phyloP scores from a whole-genome alignment of 1,140 invertebrate species.

The Macrocentrus cingulum region DNA sequence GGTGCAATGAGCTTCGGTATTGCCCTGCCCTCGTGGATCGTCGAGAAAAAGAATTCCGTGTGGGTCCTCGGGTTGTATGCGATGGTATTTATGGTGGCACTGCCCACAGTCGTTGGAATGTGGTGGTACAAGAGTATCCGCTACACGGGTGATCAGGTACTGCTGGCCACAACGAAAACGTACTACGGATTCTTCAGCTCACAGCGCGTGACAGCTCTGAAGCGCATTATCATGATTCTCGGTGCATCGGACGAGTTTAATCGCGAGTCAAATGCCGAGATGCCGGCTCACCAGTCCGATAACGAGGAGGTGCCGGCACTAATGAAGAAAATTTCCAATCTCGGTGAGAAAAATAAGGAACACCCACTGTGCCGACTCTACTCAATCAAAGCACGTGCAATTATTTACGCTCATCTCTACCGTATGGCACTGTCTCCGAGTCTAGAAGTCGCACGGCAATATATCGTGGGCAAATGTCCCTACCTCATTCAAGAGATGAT shows the following conservation, averaged over 20 bases:
- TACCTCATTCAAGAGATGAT: conserved; percentile 98
- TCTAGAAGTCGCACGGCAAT: conserved; percentile 82
- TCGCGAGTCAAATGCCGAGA: conserved; percentile 89
- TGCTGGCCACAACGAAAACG: conserved; percentile 92
- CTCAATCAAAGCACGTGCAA: conserved; percentile 92
- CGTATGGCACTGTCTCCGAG: conserved; percentile 81
- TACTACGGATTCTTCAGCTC: conserved; percentile 96
- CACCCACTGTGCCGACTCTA: conserved; percentile 90
- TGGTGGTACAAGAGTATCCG: conserved; percentile 99
- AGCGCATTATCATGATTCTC: conserved; percentile 94
- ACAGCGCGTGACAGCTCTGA: conserved; percentile 92
- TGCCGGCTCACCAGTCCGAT: conserved; percentile 90
- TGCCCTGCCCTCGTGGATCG: conserved; percentile 98
- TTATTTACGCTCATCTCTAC: conserved; percentile 92
- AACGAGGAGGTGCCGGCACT: conserved; percentile 93
- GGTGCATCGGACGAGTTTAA: conserved; percentile 96
- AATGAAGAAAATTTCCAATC: conserved; percentile 85
- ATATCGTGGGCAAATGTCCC: conserved; percentile 90
- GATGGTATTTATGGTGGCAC: conserved; percentile 95
- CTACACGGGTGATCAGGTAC: conserved; percentile 78
- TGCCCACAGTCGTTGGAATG: conserved; percentile 90
- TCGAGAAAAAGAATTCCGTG: conserved; percentile 98
- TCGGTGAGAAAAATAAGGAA: conserved; percentile 94
- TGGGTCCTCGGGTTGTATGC: conserved; percentile 96
- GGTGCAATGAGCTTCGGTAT: conserved; percentile 99